Base-by-base conservation (phyloP, 2,888 invertebrate species). In the Heteromurus nitidus region DNA sequence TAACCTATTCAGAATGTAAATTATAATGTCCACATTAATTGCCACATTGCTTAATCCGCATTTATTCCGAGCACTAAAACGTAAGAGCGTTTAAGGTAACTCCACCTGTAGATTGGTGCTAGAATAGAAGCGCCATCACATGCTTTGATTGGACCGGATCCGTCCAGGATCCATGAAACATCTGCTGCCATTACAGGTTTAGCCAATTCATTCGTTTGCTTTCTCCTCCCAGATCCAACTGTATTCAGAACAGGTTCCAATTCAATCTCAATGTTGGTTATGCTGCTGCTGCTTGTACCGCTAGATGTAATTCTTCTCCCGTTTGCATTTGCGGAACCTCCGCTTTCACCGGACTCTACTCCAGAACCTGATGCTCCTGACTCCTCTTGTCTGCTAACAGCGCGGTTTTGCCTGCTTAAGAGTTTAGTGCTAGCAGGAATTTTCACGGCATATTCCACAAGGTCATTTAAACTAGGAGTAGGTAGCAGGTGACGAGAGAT, bases 401-500 rank as follows among this genome's bases (percentile, higher is more conserved):
- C 67, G 2, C 65, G 22, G n/a, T 58, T 47, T 68, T 82, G 82
- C 16, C 82, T n/a, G 47, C 70, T 79, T 28, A 79, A 26, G 22
- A 82, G 58, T 30, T 77, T 67, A 24, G 69, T 73, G 13, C 74
- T 82, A 3, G 82, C 82, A 70, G 92, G 92, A 69, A 93, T 90
- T 85, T 92, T 92, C n/a, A 93, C 90, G 9, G 94, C 93, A 89
- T 95, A 95, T 84, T 94, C 92, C 3, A 96, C 92, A 28, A 93
- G 91, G 9, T 95, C 95, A 88, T 95, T 94, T 16, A 91, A 89
- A 77, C 92, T 93, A 30, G 93, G 93, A 67, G 92, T 90, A 0
- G 95, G 95, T 70, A 95, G 90, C 87, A 94, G 93, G 86, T 93
- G 92, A 82, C 95, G 91, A 0, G 94, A 92, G 55, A 96, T 90